These are phyloP conservation scores for Procambarus clarkii DNA, from an alignment of 1,140 invertebrate genomes.

Conservation along the genomic window DNA sequence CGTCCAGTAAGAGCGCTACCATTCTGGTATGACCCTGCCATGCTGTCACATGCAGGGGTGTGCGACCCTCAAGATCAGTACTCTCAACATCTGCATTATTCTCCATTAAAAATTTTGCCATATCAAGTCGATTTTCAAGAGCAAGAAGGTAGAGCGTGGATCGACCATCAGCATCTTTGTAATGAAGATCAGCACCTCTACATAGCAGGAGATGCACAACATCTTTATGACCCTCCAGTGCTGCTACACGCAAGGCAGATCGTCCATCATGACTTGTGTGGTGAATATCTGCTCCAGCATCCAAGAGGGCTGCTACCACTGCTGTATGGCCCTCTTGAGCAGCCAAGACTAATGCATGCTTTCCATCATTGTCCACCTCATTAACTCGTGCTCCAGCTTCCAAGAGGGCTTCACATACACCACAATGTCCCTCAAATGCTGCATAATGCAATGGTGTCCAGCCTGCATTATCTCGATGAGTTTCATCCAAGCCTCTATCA, in stretches of 20 bases:
- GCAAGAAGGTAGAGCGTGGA: conserved; percentile 94
- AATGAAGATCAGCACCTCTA: conserved; percentile 90
- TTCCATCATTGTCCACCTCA: conserved; percentile 95
- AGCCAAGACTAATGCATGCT: conserved; percentile 91
- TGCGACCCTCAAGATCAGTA: conserved; percentile 92
- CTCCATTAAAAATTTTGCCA: conserved; percentile 88
- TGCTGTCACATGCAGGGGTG: conserved; percentile 92
- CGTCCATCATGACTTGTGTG: conserved; percentile 95
- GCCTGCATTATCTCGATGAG: conserved; percentile 92
- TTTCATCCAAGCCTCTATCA: conserved; percentile 92
- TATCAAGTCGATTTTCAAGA: conserved; percentile 90
- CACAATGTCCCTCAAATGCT: conserved; percentile 93
- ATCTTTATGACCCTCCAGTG: conserved; percentile 89
- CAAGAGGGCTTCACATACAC: conserved; percentile 89
- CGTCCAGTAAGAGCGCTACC: conserved; percentile 88
- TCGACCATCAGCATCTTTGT: conserved; percentile 92
- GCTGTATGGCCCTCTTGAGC: conserved; percentile 90
- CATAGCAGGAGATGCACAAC: conserved; percentile 85
- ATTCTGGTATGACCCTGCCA: conserved; percentile 96
- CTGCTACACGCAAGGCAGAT: conserved; percentile 92
- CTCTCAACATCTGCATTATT: conserved; percentile 89
- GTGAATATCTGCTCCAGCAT: conserved; percentile 87
- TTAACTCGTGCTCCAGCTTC: conserved; percentile 94
- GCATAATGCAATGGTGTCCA: conserved; percentile 95
- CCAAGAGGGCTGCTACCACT: conserved; percentile 84